Base-by-base conservation (phyloP, 2,113 vertebrate genomes). In the Catharus fuscescens region DNA sequence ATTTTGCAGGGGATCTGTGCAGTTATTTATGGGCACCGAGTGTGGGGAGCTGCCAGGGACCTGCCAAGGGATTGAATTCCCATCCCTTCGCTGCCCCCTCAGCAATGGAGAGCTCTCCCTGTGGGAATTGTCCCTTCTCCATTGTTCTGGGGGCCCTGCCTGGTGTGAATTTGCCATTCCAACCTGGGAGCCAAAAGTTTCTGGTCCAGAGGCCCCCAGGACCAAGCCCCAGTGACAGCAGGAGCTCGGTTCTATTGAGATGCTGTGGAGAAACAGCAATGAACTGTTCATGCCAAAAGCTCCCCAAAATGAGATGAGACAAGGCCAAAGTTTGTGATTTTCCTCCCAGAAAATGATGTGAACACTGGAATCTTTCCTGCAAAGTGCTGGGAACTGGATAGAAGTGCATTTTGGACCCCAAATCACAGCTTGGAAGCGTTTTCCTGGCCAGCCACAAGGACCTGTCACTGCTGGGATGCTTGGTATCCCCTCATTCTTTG, bases 141-240 rank as follows among this genome's bases (percentile, higher is more conserved):
- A 40, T 23, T 0, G 0, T 21, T 59, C 18, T 60, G 20, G 31
- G 16, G 17, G 10, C 3, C 3, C 8, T 7, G 23, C 21, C 12
- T 18, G 17, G 8, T 20, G 29, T 14, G 82, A 65, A 47, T 16
- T 34, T 15, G 17, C n/a, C 59, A 28, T 57, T 64, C 62, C 32
- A 74, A 16, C 12, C 52, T 10, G 19, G 21, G 8, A 79, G 11
- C 28, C 23, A 62, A 59, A 57, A 1, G 2, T 5, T 57, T 48
- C 38, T 65, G 28, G 14, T 50, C 50, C 67, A 77, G 59, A 60
- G 88, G 40, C 28, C 23, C 31, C 7, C 16, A 0, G 8, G 12
- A 36, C 25, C 5, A 4, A 36, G 20, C 17, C 36, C 10, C 9
- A 9, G 23, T 6, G 36, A 6, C 65, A 25, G 7, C 6, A 38